Percentiles rank a stretch among this genome's conserved stretches.
phyloP scores from a whole-genome alignment of 2,113 vertebrate species.

The Chloropsis cyanopogon region DNA sequence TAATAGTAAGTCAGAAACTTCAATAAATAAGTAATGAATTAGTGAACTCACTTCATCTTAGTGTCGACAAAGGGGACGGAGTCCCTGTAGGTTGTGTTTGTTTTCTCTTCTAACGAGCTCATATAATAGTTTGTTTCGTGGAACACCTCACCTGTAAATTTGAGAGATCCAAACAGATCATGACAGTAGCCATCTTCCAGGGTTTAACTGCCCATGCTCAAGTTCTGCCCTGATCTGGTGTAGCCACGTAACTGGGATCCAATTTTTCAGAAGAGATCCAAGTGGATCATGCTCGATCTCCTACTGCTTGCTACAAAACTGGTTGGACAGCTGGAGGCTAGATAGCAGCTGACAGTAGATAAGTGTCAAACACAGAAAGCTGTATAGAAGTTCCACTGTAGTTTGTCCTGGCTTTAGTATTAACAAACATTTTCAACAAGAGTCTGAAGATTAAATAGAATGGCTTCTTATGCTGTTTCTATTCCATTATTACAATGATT shows the following conservation, averaged over 20 bases:
- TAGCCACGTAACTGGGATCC: neutral
- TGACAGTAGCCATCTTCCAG: neutral
- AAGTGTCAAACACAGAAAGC: neutral
- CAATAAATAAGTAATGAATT: neutral
- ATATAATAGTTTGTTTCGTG: neutral
- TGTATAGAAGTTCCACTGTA: neutral
- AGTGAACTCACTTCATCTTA: neutral
- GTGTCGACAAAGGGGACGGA: neutral
- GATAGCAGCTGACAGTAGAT: neutral
- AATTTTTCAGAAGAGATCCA: neutral
- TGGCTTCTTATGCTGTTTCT: neutral
- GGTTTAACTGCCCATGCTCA: neutral
- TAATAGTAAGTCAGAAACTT: neutral
- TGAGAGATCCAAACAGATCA: neutral
- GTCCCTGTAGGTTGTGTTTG: neutral
- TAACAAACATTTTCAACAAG: neutral
- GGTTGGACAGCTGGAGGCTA: neutral
- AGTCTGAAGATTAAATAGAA: neutral
- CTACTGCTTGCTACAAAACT: neutral
- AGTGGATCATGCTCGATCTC: neutral
- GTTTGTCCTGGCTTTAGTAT: neutral
- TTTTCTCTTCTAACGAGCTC: neutral
- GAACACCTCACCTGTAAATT: neutral
- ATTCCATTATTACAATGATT: neutral
- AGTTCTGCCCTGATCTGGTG: neutral